phyloP scores from a whole-genome alignment of 2,888 invertebrate genomes.

The Pseudeuparius sepicola region DNA sequence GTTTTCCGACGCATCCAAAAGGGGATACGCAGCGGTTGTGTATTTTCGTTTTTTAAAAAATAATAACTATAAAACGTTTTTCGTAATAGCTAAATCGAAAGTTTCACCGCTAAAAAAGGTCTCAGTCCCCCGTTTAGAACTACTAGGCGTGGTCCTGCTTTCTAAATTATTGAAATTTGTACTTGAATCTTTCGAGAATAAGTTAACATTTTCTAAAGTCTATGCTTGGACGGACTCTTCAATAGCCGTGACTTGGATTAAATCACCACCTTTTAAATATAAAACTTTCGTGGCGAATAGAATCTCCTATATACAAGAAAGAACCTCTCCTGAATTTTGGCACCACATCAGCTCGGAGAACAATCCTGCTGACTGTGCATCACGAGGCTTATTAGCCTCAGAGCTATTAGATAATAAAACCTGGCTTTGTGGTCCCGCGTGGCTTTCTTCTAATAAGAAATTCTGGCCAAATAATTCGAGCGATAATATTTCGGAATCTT shows the following conservation, averaged over 20 bases:
- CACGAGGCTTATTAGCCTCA: slow-evolving; percentile 11
- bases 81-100: too few species aligned
- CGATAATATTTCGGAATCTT: too few species aligned
- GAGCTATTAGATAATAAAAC: background rate
- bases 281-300: too few species aligned
- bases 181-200: too few species aligned
- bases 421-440: slow-evolving; percentile 9
- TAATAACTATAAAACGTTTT: too few species aligned
- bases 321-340: slow-evolving; percentile 3
- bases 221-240: too few species aligned
- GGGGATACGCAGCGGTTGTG: too few species aligned
- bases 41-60: too few species aligned
- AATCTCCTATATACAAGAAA: slow-evolving; percentile 15
- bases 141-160: slow-evolving; percentile 6
- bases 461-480: slow-evolving; percentile 6
- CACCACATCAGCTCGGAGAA: too few species aligned
- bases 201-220: slow-evolving; percentile 18
- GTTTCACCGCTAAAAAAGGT: slow-evolving; percentile 17
- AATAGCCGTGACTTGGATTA: slow-evolving; percentile 14
- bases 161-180: too few species aligned
- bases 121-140: slow-evolving; percentile 18
- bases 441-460: background rate
- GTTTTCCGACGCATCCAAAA: slow-evolving; percentile 16
- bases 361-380: too few species aligned
- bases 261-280: too few species aligned